Conservation (phyloP, 2,113 vertebrate species). For the Chauna torquata region DNA sequence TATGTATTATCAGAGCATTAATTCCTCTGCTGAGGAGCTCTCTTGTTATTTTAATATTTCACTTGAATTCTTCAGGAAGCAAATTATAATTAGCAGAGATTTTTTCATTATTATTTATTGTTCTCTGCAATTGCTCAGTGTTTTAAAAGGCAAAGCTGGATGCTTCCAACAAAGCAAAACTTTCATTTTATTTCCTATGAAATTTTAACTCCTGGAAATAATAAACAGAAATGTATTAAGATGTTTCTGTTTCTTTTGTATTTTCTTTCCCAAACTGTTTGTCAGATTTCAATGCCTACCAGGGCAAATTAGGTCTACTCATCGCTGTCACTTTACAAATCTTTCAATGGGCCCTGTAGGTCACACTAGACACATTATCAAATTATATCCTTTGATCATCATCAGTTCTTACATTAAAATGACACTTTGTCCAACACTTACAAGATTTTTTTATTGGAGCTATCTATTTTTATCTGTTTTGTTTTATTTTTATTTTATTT, state of each 20-base stretch:
- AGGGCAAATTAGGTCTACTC: neutral
- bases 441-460: neutral
- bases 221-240: neutral
- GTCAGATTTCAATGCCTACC: neutral
- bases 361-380: neutral
- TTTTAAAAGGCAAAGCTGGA: neutral
- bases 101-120: neutral
- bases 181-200: neutral
- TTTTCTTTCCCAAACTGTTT: neutral
- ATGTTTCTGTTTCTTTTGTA: neutral
- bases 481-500: neutral
- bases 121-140: neutral
- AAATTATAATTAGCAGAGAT: neutral
- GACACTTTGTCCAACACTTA: neutral
- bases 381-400: neutral
- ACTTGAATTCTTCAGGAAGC: neutral
- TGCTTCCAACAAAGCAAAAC: neutral
- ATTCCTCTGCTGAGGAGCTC: neutral
- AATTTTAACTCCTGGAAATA: neutral
- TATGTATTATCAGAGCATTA: neutral
- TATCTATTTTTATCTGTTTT: rapidly evolving
- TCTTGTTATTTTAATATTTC: neutral
- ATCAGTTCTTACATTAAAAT: neutral
- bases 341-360: neutral
- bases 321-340: neutral